phyloP scores from a whole-genome alignment of 2,113 vertebrate species.

The Crotalus horridus region DNA sequence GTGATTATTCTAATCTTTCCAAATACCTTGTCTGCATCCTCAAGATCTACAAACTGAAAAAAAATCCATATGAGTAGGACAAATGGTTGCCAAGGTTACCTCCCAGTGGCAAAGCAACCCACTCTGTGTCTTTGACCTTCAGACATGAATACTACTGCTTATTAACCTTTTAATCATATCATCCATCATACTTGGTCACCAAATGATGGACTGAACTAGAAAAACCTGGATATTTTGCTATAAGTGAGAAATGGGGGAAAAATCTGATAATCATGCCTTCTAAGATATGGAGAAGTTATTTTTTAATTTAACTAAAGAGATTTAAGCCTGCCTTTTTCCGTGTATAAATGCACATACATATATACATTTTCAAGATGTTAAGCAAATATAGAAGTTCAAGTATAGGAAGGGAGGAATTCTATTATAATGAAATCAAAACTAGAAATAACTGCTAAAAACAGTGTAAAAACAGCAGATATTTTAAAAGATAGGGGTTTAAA shows the following conservation, averaged over 20 bases:
- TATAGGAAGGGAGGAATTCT: neutral
- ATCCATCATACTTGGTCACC: neutral
- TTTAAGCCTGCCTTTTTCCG: neutral
- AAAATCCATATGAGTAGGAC: neutral
- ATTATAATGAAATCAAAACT: neutral
- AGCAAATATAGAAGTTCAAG: neutral
- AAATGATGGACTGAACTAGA: neutral
- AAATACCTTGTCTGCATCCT: neutral
- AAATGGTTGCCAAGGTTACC: neutral
- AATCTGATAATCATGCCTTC: neutral
- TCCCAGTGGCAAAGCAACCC: neutral
- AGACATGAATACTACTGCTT: neutral
- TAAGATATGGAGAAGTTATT: neutral
- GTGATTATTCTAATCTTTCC: neutral
- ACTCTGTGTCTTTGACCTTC: neutral
- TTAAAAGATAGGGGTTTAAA: neutral
- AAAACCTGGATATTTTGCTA: neutral
- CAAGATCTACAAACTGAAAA: neutral
- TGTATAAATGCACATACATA: neutral
- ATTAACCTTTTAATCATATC: constrained; percentile 4
- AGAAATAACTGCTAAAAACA: neutral
- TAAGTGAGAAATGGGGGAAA: neutral
- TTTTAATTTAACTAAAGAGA: neutral
- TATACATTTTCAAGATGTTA: neutral
- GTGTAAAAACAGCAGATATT: neutral